These are phyloP conservation scores for Spodoptera frugiperda DNA, from an alignment of 1,140 invertebrate species.

Conservation along the genomic window DNA sequence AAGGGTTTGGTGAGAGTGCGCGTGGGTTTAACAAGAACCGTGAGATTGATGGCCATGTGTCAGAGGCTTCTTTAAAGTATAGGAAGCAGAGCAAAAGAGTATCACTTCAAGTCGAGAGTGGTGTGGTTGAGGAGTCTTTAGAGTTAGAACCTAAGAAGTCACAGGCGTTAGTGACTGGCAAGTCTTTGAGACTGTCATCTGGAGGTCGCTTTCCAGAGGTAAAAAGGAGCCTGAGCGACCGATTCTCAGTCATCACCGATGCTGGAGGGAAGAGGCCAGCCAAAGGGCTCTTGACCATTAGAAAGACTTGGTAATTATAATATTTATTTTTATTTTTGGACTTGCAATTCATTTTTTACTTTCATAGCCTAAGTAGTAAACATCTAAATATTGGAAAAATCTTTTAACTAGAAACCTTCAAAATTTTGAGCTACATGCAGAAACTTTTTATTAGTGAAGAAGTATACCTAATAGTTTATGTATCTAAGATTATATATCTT, in stretches of 20 bases:
- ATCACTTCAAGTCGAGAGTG: slow-evolving; percentile 52
- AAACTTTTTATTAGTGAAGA: too few species aligned
- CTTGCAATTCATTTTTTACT: background rate
- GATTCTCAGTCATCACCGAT: slow-evolving; percentile 78
- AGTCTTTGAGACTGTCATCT: slow-evolving; percentile 72
- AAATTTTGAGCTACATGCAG: too few species aligned
- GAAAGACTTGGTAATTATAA: slow-evolving; percentile 81
- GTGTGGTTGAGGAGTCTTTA: slow-evolving; percentile 23
- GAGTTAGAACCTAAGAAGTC: slow-evolving; percentile 55
- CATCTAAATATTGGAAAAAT: too few species aligned
- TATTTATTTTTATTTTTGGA: slow-evolving; percentile 16
- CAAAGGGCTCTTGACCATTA: slow-evolving; percentile 76
- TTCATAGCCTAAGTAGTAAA: too few species aligned
- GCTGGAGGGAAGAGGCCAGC: slow-evolving; percentile 67
- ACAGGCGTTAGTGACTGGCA: slow-evolving; percentile 58
- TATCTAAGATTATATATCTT: too few species aligned
- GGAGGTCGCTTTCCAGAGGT: slow-evolving; percentile 70
- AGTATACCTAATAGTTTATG: too few species aligned
- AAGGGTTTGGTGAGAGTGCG: slow-evolving; percentile 75
- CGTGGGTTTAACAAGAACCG: slow-evolving; percentile 66
- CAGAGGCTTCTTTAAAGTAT: slow-evolving; percentile 56
- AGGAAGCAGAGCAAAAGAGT: slow-evolving; percentile 61
- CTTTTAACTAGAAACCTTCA: too few species aligned
- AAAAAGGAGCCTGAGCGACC: slow-evolving; percentile 81
- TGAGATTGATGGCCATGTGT: slow-evolving; percentile 58